Evolutionary conservation across 2,797 vertebrate species (phyloP).

Genomic region (Limnodromus scolopaceus): DNA sequence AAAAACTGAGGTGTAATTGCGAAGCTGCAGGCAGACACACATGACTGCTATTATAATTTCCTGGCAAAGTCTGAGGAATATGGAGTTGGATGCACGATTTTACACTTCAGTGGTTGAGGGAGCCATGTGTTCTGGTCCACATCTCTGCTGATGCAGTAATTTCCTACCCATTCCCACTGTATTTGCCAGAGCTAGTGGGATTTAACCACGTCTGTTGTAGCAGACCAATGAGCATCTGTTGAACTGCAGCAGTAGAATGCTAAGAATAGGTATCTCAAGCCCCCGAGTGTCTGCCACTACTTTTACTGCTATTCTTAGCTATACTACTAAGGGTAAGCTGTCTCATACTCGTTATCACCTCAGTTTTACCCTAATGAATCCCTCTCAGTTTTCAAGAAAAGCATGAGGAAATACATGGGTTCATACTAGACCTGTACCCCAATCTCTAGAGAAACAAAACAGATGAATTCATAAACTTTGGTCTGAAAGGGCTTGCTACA

Average conservation of each 20-base stretch:
- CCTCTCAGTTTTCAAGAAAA: not conserved
- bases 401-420: rapidly evolving
- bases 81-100: not conserved
- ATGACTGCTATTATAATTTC: not conserved
- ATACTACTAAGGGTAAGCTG: not conserved
- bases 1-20: not conserved
- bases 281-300: not conserved
- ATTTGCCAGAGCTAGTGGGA: not conserved
- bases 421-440: not conserved
- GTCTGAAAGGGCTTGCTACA: not conserved
- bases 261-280: not conserved
- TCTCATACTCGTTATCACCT: not conserved
- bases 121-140: not conserved
- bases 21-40: not conserved
- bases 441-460: not conserved
- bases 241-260: not conserved
- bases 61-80: not conserved
- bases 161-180: not conserved
- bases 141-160: not conserved
- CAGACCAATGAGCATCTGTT: not conserved
- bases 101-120: not conserved
- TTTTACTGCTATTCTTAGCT: not conserved
- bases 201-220: rapidly evolving
- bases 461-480: not conserved
- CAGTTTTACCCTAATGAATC: not conserved